These are phyloP conservation scores for Cryptomyrus ogoouensis DNA, from an alignment of 2,113 vertebrate species.

Conservation along the genomic window DNA sequence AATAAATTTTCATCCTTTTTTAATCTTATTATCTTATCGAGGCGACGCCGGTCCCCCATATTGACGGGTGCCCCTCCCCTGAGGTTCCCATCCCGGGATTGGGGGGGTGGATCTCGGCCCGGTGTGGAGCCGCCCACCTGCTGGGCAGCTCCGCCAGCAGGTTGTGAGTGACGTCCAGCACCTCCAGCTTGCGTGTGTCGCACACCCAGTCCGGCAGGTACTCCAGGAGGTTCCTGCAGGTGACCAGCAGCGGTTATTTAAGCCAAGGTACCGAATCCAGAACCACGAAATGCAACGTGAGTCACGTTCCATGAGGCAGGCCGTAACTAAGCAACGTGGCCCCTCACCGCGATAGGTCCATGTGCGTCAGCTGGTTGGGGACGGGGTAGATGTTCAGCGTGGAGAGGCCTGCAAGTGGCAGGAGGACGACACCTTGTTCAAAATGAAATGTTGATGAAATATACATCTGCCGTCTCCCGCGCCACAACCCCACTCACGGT, in stretches of 20 bases:
- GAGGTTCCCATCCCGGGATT: not conserved
- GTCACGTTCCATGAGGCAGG: not conserved
- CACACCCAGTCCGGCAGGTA: slow-evolving; percentile 87
- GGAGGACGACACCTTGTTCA: not conserved
- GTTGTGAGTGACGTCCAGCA: slow-evolving; percentile 82
- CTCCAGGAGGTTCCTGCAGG: slow-evolving; percentile 80
- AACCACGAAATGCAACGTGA: not conserved
- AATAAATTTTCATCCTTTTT: not conserved
- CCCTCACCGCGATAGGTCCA: slow-evolving; percentile 88
- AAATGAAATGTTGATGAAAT: not conserved
- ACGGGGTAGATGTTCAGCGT: slow-evolving; percentile 81
- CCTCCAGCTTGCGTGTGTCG: slow-evolving; percentile 87
- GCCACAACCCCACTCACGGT: slow-evolving; percentile 66
- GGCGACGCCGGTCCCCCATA: not conserved
- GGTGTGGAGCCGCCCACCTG: slow-evolving; percentile 59
- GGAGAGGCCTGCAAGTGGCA: slow-evolving; percentile 66
- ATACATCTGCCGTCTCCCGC: not conserved
- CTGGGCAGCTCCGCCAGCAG: slow-evolving; percentile 75
- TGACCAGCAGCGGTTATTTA: not conserved
- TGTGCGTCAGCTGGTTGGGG: slow-evolving; percentile 74
- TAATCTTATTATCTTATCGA: not conserved
- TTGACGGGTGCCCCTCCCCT: not conserved
- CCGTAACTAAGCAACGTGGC: slow-evolving; percentile 12
- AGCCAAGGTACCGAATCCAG: too few species aligned
- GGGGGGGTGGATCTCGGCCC: not conserved